These are phyloP conservation scores for Bubalus kerabau DNA, from an alignment of 2,113 vertebrate species.

Conservation along the genomic window DNA sequence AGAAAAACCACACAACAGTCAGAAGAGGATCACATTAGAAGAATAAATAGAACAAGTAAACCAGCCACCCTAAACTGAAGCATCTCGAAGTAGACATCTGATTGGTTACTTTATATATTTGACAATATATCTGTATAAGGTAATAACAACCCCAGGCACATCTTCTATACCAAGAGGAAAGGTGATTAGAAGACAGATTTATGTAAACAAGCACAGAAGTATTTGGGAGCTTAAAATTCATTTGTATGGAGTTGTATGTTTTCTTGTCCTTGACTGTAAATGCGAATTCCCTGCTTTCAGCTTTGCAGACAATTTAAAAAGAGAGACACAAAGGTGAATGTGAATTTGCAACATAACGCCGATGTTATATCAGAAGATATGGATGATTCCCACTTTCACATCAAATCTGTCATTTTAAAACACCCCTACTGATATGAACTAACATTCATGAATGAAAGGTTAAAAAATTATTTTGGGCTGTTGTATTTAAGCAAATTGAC, in stretches of 20 bases:
- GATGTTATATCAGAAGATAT: not conserved
- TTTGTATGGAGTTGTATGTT: not conserved
- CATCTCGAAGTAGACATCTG: not conserved
- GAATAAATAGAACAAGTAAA: not conserved
- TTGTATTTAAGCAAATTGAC: conserved; percentile 17
- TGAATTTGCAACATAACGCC: conserved; percentile 27
- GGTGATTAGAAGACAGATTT: not conserved
- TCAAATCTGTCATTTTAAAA: conserved; percentile 48
- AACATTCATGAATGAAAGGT: conserved; percentile 28
- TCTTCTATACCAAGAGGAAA: not conserved
- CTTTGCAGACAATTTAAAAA: not conserved
- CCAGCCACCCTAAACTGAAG: not conserved
- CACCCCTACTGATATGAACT: not conserved
- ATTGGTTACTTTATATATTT: not conserved
- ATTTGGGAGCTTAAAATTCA: not conserved
- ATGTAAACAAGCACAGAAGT: not conserved
- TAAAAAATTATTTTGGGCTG: conserved; percentile 29
- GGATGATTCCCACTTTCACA: not conserved
- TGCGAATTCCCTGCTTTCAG: not conserved
- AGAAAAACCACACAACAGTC: not conserved
- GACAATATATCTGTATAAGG: not conserved
- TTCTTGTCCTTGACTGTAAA: conserved; percentile 24
- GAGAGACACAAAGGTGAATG: conserved; percentile 9
- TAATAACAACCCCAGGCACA: not conserved
- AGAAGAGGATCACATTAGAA: not conserved